These are phyloP conservation scores for Macrophya alboannulata DNA, from an alignment of 2,888 invertebrate species.

Conservation along the genomic window DNA sequence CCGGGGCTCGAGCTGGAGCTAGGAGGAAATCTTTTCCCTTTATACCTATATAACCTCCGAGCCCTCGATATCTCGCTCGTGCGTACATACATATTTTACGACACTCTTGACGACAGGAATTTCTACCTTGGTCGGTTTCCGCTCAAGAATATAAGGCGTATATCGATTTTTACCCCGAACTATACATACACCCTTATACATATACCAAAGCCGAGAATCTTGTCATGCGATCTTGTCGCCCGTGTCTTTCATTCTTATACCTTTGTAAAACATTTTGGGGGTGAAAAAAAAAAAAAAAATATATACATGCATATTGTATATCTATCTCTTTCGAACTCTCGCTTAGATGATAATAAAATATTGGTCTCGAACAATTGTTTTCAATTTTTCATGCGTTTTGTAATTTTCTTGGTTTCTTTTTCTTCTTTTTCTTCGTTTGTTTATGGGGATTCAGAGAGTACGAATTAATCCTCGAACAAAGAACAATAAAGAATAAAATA, in stretches of 20 bases:
- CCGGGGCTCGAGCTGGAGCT: neutral
- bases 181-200: neutral
- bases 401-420: neutral
- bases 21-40: neutral
- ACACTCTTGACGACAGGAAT: slow-evolving; percentile 15
- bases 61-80: slow-evolving; percentile 5
- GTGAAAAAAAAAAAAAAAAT: no score
- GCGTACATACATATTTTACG: slow-evolving; percentile 37
- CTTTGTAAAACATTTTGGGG: neutral
- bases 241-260: slow-evolving; percentile 9
- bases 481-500: neutral
- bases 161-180: slow-evolving; percentile 32
- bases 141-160: slow-evolving; percentile 32
- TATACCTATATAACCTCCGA: neutral
- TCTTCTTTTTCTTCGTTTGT: neutral
- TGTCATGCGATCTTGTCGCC: slow-evolving; percentile 43
- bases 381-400: neutral
- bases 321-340: neutral
- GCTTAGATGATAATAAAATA: neutral
- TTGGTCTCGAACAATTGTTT: neutral
- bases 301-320: neutral
- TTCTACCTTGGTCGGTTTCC: slow-evolving; percentile 30
- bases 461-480: neutral
- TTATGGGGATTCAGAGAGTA: neutral
- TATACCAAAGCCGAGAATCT: slow-evolving; percentile 10